Evolutionary conservation across 2,113 vertebrate genomes (phyloP).

Genomic region (Megalops atlanticus): DNA sequence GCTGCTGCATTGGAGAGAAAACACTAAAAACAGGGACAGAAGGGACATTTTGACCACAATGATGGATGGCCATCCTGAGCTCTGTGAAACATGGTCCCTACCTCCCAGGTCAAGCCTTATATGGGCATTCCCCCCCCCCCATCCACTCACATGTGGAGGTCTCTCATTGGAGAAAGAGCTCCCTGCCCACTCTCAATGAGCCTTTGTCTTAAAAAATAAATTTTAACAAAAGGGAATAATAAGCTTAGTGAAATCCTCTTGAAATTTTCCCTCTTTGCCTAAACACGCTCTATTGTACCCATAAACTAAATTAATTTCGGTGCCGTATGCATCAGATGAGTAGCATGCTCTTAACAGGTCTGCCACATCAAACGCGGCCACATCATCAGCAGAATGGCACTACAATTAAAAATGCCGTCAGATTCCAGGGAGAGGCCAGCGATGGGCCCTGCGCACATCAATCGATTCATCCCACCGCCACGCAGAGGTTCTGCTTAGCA

Average conservation of each 20-base stretch:
- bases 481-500: neutral
- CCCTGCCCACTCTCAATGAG: no score
- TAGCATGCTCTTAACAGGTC: neutral
- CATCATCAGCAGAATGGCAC: neutral
- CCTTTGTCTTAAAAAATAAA: neutral
- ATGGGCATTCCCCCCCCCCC: no score
- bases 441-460: neutral
- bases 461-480: neutral
- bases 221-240: no score
- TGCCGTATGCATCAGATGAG: neutral
- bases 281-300: neutral
- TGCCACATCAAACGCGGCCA: neutral
- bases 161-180: no score
- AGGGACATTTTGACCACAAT: no score
- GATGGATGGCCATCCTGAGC: no score
- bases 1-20: no score
- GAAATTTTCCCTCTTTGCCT: neutral
- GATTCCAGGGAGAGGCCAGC: neutral
- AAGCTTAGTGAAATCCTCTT: neutral
- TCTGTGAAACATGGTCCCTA: no score
- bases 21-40: no score
- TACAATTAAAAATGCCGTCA: neutral
- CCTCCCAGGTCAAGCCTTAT: no score
- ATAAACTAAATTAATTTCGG: constrained; percentile 12
- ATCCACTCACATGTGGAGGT: no score